Conservation (phyloP, 2,113 vertebrate species). For the Echinops telfairi region DNA sequence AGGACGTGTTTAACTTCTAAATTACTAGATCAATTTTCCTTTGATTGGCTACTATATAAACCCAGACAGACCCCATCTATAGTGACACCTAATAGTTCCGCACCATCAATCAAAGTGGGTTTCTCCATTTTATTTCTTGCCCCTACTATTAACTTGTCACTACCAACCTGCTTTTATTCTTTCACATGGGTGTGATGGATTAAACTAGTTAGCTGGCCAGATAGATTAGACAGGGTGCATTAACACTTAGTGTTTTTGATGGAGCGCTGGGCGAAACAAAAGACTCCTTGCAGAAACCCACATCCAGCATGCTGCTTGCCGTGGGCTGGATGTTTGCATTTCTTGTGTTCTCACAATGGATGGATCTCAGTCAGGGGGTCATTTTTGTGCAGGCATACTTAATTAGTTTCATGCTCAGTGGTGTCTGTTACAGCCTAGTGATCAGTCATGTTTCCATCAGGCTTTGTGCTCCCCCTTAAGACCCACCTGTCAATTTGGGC, state of each 20-base stretch:
- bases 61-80: conserved; percentile 80
- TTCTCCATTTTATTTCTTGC: conserved; percentile 85
- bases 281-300: conserved; percentile 79
- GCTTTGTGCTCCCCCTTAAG: not conserved
- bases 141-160: conserved; percentile 87
- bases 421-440: conserved; percentile 60
- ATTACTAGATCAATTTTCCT: conserved; percentile 84
- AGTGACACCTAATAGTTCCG: conserved; percentile 76
- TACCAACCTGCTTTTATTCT: conserved; percentile 85
- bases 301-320: conserved; percentile 78
- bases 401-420: conserved; percentile 71
- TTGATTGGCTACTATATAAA: conserved; percentile 86
- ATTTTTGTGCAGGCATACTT: conserved; percentile 78
- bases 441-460: conserved; percentile 35
- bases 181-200: conserved; percentile 86
- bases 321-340: conserved; percentile 66
- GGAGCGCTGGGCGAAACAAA: conserved; percentile 77
- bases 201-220: conserved; percentile 88
- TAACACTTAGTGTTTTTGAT: conserved; percentile 85
- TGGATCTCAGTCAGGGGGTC: conserved; percentile 76
- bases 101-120: conserved; percentile 85
- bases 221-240: conserved; percentile 85
- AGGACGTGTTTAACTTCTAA: conserved; percentile 78
- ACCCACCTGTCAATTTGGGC: conserved; percentile 54
- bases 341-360: conserved; percentile 68